Evolutionary conservation across 2,888 invertebrate genomes (phyloP), one percentile per base, ranked within the genome.

Genomic region (Cryptophagus acutangulus): DNA sequence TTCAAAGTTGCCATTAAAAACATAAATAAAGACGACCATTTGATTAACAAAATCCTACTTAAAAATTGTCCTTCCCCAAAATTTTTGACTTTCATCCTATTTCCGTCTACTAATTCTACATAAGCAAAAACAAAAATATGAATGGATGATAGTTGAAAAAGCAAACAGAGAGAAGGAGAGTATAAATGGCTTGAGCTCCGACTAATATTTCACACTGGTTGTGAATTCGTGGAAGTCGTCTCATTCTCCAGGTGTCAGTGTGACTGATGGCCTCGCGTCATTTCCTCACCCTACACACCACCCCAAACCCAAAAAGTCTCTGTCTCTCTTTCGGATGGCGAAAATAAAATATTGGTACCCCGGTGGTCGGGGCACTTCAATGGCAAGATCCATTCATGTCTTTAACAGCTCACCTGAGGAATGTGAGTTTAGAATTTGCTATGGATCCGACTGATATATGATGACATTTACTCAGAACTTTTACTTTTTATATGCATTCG

Each of bases 231-330:
- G 58, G 63, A 65, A 65, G 65, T 63, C 63, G 61, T 63, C 60
- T 61, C 61, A 63, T 63, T 62, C 62, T 63, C 62, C 63, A 65
- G 63, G 65, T 65, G 65, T 65, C 64, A 64, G 61, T 60, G 63
- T 65, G 65, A 65, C 64, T 64, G 64, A 65, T 65, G 63, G 55
- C 59, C 62, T 58, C 61, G 56, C 61, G 59, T 61, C 62, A 61
- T 61, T 62, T 62, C 63, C 62, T 62, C 61, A 14, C 31, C 12
- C n/a, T n/a, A 12, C 31, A 14, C 14, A 15, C n/a, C n/a, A n/a
- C n/a, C n/a, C n/a, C n/a, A n/a, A n/a, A n/a, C n/a, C n/a, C n/a
- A n/a, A n/a, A n/a, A n/a, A n/a, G n/a, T n/a, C n/a, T n/a, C 29
- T 52, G 52, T 49, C 53, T 48, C 52, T 51, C n/a, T n/a, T n/a